Conservation (phyloP, 2,888 invertebrate genomes). For the Perizoma affinitatum region DNA sequence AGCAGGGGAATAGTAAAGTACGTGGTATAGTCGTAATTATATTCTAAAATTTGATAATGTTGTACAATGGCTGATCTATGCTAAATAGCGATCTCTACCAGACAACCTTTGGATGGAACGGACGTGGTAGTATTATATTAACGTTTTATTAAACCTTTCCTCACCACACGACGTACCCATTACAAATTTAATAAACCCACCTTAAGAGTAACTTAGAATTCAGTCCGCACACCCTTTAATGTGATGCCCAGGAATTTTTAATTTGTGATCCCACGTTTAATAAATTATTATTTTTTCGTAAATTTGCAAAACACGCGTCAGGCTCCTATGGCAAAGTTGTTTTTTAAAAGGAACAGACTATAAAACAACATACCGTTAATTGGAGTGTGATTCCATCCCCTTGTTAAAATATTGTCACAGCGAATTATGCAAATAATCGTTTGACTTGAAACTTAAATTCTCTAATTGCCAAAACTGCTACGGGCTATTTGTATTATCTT, state of each 20-base stretch:
- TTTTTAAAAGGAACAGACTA: too few relatives aligned
- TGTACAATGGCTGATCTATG: too few relatives aligned
- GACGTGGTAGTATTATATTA: too few relatives aligned
- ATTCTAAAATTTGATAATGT: too few relatives aligned
- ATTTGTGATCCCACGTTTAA: constrained; percentile 17
- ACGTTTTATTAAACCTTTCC: constrained; percentile 12
- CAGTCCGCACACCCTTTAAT: constrained; percentile 23
- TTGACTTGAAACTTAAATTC: constrained; percentile 49
- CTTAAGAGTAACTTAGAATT: constrained; percentile 20
- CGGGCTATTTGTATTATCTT: constrained; percentile 46
- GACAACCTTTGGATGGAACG: too few relatives aligned
- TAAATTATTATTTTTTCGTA: constrained; percentile 11
- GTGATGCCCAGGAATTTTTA: constrained; percentile 29
- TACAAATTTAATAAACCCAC: constrained; percentile 26
- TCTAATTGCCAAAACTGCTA: constrained; percentile 55
- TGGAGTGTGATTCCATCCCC: constrained; percentile 40
- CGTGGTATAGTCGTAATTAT: too few relatives aligned
- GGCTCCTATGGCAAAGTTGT: too few relatives aligned
- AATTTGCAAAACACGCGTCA: not conserved
- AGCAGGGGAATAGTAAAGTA: too few relatives aligned
- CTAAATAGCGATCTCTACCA: too few relatives aligned
- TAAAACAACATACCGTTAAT: constrained; percentile 34
- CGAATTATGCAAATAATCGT: constrained; percentile 51
- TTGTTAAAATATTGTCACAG: constrained; percentile 53
- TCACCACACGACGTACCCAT: constrained; percentile 7